These are phyloP conservation scores for Eupithecia inturbata DNA, from an alignment of 2,888 invertebrate species.

Conservation along the genomic window DNA sequence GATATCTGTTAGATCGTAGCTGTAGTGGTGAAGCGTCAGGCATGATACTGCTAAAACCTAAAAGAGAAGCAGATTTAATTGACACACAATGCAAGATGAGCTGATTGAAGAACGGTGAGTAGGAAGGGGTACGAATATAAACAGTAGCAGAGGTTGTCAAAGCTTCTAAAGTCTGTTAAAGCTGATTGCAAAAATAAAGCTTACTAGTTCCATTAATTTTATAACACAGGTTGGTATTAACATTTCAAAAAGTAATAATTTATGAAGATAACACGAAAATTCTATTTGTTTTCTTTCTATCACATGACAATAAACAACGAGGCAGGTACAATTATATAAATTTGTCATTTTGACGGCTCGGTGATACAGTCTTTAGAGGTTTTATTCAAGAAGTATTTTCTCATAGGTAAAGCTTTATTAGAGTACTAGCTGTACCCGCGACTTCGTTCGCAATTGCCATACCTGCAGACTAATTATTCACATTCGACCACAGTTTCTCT, in stretches of 20 bases:
- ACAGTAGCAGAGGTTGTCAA: not conserved
- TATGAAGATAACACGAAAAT: slow-evolving; percentile 46
- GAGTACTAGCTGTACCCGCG: no score
- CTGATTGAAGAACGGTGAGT: not conserved
- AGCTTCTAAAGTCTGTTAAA: not conserved
- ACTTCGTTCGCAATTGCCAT: no score
- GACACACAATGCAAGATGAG: not conserved
- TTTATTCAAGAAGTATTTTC: not conserved
- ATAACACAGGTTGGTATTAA: slow-evolving; percentile 78
- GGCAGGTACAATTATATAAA: slow-evolving; percentile 41
- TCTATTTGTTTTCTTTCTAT: slow-evolving; percentile 46
- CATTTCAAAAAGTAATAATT: slow-evolving; percentile 61
- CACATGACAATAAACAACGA: slow-evolving; percentile 54
- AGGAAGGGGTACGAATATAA: not conserved
- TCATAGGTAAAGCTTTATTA: not conserved
- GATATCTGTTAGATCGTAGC: slow-evolving; percentile 75
- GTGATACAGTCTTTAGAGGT: slow-evolving; percentile 5
- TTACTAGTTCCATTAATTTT: slow-evolving; percentile 76
- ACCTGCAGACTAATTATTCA: no score
- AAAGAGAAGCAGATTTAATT: slow-evolving; percentile 36
- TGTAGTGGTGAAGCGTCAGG: slow-evolving; percentile 72
- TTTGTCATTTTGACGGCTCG: slow-evolving; percentile 17
- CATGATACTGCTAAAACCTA: slow-evolving; percentile 73
- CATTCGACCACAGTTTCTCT: no score
- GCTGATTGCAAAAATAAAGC: slow-evolving; percentile 38